Conservation (phyloP, 2,113 vertebrate genomes). For the Malurus elegans region DNA sequence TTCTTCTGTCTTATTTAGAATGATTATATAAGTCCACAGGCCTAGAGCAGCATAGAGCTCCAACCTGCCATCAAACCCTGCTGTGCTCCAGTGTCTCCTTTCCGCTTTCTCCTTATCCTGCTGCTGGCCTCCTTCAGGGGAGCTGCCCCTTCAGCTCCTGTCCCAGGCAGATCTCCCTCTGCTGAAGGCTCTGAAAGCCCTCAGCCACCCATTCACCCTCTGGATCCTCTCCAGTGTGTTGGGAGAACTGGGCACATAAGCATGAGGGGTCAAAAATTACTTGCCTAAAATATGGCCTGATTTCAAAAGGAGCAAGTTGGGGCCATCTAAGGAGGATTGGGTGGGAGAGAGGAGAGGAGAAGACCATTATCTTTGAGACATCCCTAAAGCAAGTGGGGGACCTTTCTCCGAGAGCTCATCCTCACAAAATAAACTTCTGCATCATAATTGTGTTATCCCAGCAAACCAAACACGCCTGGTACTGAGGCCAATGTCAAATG, state of each 20-base stretch:
- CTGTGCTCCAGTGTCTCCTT: accelerated
- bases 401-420: neutral
- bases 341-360: neutral
- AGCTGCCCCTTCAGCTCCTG: neutral
- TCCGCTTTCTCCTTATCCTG: neutral
- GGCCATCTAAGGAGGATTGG: neutral
- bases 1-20: constrained; percentile 48
- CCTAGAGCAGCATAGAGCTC: neutral
- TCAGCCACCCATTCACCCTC: neutral
- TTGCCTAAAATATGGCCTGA: neutral
- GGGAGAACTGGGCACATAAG: neutral
- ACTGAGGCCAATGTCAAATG: neutral
- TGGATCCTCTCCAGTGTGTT: neutral
- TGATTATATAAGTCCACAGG: constrained; percentile 34
- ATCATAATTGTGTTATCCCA: neutral
- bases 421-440: neutral
- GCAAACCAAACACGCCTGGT: neutral
- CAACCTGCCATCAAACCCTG: neutral
- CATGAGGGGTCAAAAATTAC: neutral
- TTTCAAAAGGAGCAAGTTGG: neutral
- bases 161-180: neutral
- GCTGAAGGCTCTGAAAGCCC: neutral
- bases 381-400: neutral
- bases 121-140: neutral
- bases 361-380: neutral